Evolutionary conservation across 2,888 invertebrate genomes (phyloP), one percentile per base, ranked within the genome.

Genomic region (Alloscopus bannaensis): DNA sequence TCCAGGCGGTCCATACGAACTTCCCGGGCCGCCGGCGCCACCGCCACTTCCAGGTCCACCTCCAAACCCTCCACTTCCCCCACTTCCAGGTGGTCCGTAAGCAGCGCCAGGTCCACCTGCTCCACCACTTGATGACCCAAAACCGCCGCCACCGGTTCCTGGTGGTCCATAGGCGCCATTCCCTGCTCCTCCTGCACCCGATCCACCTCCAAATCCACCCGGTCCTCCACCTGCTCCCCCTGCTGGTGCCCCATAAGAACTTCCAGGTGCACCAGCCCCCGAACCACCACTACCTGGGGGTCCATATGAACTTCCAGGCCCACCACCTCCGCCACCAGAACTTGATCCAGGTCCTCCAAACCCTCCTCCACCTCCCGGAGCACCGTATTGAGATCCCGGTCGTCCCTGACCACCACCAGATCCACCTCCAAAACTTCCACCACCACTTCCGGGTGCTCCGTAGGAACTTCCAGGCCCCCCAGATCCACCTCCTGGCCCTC

Each of bases 1-100:
- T 26, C 65, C 40, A n/a, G 65, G 47, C 6, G 62, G 16, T 4
- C 40, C 36, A 36, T 65, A 36, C 16, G 20, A 20, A 57, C 79
- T 72, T n/a, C 60, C 42, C 2, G 80, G 55, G 22, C 78, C 71
- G 2, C 62, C 62, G 13, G 3, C 13, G 8, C 40, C 22, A 8
- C 62, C 62, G 28, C 62, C 62, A 28, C n/a, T 20, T 16, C 22
- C 18, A n/a, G n/a, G 13, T 3, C 62, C 62, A 40, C 62, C 40
- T 3, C n/a, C 3, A 6, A n/a, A 11, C 6, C 40, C 31, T 36
- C 11, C 11, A 31, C 11, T n/a, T 18, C 36, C n/a, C 3, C 6
- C 4, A 57, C n/a, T 50, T 50, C 62, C 40, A n/a, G 57, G 57
- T 6, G 26, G 8, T 22, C 57, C 57, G 18, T 57, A 36, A 26